Evolutionary conservation across 2,113 vertebrate species (phyloP).

Genomic region (Callopanchax toddi): DNA sequence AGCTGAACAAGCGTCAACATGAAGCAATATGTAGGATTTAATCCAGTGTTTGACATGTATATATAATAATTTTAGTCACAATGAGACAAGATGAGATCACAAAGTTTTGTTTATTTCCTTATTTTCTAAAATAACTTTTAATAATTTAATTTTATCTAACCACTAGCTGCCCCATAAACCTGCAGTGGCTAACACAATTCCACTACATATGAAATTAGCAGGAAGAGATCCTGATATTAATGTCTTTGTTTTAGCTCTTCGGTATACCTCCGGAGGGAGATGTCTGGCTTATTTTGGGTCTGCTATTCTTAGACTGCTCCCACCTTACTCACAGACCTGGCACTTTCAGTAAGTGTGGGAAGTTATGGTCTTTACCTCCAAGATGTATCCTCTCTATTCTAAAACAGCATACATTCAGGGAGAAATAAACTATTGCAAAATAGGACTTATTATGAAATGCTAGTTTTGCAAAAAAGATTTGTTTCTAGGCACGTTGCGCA

Average conservation of each 20-base stretch:
- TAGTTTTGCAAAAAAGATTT: too few species aligned
- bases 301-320: not conserved
- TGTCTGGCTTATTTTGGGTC: constrained; percentile 6
- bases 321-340: constrained; percentile 2
- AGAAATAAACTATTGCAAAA: too few species aligned
- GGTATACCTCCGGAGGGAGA: constrained; percentile 1
- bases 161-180: not conserved
- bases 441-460: too few species aligned
- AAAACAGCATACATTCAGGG: too few species aligned
- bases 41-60: too few species aligned
- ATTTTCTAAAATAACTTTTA: too few species aligned
- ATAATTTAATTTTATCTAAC: not conserved
- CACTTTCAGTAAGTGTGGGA: constrained; percentile 1
- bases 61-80: too few species aligned
- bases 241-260: not conserved
- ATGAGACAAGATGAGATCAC: too few species aligned
- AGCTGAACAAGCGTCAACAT: not conserved
- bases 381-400: not conserved
- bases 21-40: too few species aligned
- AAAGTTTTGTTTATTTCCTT: too few species aligned
- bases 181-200: not conserved
- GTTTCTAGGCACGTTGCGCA: not conserved
- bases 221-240: not conserved
- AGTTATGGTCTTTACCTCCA: not conserved
- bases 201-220: not conserved